Conservation (phyloP, 1,140 invertebrate genomes). For the Drosophila tropicalis region DNA sequence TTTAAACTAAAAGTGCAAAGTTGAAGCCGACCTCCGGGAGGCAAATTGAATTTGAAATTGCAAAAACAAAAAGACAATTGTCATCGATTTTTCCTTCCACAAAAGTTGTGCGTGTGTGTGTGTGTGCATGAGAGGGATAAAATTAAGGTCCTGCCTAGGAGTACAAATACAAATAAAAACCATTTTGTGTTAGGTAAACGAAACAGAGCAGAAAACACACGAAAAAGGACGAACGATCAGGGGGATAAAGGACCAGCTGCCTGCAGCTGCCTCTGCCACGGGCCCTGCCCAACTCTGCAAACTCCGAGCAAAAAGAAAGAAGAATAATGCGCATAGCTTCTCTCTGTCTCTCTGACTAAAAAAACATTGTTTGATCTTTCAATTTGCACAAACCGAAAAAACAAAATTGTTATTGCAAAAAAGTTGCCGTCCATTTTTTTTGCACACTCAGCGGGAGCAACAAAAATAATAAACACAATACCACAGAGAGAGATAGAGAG, state of each 20-base stretch:
- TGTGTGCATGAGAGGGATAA: constrained; percentile 12
- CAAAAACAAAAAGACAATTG: constrained; percentile 18
- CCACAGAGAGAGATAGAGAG: constrained; percentile 37
- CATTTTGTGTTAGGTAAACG: constrained; percentile 44
- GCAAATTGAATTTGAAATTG: background rate
- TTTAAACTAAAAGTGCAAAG: constrained; percentile 5
- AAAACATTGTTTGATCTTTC: constrained; percentile 58
- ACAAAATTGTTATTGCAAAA: constrained; percentile 55
- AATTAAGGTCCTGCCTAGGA: constrained; percentile 33
- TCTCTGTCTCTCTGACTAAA: constrained; percentile 25
- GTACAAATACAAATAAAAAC: constrained; percentile 46
- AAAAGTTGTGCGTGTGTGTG: constrained; percentile 11
- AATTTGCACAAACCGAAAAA: constrained; percentile 55
- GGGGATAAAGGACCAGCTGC: constrained; percentile 32
- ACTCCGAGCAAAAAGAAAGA: background rate
- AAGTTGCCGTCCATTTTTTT: constrained; percentile 65
- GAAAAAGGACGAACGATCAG: background rate
- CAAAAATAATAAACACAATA: constrained; percentile 58
- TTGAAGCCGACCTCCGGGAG: background rate
- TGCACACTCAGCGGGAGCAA: constrained; percentile 42
- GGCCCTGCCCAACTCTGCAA: background rate
- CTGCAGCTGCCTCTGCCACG: constrained; percentile 39
- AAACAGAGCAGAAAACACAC: constrained; percentile 25
- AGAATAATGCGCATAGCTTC: constrained; percentile 5
- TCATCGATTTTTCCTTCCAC: constrained; percentile 53